These are phyloP conservation scores for Actinernus sp. DNA, from an alignment of 92 coral and sea anemone species.

Conservation along the genomic window DNA sequence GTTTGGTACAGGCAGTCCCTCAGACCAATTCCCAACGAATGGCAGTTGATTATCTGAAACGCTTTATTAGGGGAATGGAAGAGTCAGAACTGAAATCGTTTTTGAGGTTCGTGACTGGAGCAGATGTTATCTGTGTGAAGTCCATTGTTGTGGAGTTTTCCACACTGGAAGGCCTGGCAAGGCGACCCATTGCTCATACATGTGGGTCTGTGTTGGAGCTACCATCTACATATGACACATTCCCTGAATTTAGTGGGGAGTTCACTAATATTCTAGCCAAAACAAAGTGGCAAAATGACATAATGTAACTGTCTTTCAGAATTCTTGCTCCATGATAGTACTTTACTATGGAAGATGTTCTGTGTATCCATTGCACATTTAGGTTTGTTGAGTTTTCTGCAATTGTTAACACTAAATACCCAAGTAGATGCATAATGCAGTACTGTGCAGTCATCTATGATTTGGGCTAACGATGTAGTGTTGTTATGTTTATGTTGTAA, in stretches of 20 bases:
- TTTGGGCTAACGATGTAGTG: too few species aligned
- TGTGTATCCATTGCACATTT: too few species aligned
- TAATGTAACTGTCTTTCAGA: too few species aligned
- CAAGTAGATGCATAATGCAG: too few species aligned
- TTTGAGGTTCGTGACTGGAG: conserved; percentile 34
- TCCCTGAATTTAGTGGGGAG: conserved; percentile 55
- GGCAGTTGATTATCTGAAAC: conserved; percentile 26
- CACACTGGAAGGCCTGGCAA: conserved; percentile 27
- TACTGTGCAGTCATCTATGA: too few species aligned
- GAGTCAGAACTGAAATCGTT: conserved; percentile 20
- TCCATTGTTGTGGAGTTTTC: conserved; percentile 21
- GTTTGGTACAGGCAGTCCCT: conserved; percentile 34
- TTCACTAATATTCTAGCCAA: conserved; percentile 26
- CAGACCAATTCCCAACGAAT: conserved; percentile 28
- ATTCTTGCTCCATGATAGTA: too few species aligned
- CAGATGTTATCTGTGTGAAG: conserved; percentile 32
- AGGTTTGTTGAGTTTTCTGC: too few species aligned
- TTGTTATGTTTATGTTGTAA: too few species aligned
- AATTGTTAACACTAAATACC: too few species aligned
- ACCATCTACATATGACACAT: conserved; percentile 42
- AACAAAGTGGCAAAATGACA: too few species aligned
- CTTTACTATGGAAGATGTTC: too few species aligned
- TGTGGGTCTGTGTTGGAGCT: conserved; percentile 48
- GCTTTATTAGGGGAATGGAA: conserved; percentile 50
- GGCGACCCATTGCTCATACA: conserved; percentile 56